These are phyloP conservation scores for Geotrupes spiniger DNA, from an alignment of 2,888 invertebrate species.

Conservation along the genomic window DNA sequence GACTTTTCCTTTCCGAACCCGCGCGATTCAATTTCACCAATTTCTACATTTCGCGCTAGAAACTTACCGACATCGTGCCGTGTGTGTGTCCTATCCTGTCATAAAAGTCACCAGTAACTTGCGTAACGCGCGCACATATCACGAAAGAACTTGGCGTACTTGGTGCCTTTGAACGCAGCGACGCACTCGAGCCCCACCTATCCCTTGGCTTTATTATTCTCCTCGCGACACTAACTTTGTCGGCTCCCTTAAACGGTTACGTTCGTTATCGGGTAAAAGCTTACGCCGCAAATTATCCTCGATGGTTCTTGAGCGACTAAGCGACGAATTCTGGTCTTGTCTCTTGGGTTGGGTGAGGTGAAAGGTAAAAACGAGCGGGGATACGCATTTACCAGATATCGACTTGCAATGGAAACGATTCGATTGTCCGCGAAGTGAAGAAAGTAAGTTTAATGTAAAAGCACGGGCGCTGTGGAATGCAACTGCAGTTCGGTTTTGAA, in stretches of 20 bases:
- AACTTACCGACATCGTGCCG: constrained; percentile 22
- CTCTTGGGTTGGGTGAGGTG: constrained; percentile 25
- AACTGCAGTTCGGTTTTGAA: no score
- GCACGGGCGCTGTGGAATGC: no score
- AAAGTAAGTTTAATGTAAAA: constrained; percentile 11
- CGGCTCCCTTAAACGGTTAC: constrained; percentile 1
- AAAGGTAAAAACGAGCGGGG: constrained; percentile 24
- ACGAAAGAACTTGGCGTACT: constrained; percentile 11
- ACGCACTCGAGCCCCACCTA: constrained; percentile 13
- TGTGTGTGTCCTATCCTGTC: constrained; percentile 10
- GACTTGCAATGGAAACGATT: constrained; percentile 8
- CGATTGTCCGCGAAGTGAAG: constrained; percentile 2
- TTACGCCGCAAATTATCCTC: background rate
- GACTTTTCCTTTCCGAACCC: no score
- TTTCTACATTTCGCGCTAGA: background rate
- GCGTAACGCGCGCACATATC: constrained; percentile 14
- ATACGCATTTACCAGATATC: constrained; percentile 15
- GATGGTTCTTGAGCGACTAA: constrained; percentile 18
- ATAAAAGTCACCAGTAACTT: constrained; percentile 13
- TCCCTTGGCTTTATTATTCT: constrained; percentile 12
- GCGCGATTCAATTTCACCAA: no score
- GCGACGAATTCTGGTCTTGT: constrained; percentile 16
- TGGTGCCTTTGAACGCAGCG: constrained; percentile 10
- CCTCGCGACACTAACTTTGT: constrained; percentile 13
- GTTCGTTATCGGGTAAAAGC: background rate